phyloP scores from a whole-genome alignment of 2,888 invertebrate genomes.

The Leptinotarsa peninsularis region DNA sequence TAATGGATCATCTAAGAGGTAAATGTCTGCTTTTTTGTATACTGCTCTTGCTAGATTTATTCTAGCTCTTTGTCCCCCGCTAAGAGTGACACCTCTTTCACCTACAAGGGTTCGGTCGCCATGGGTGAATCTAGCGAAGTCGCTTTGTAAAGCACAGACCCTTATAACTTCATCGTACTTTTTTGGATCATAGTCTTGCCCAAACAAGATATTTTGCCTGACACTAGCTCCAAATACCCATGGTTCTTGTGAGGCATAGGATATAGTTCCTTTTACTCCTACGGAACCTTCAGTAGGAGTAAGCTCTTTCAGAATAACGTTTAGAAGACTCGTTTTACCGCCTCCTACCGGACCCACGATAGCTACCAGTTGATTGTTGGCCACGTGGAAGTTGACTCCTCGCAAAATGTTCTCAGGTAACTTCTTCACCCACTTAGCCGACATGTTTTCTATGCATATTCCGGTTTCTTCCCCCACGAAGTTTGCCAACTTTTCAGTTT shows the following conservation, averaged over 20 bases:
- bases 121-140: slow-evolving; percentile 78
- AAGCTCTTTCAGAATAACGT: slow-evolving; percentile 77
- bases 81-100: slow-evolving; percentile 78
- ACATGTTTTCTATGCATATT: slow-evolving; percentile 65
- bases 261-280: slow-evolving; percentile 75
- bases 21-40: slow-evolving; percentile 71
- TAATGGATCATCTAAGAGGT: slow-evolving; percentile 88
- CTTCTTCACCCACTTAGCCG: slow-evolving; percentile 73
- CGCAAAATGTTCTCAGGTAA: slow-evolving; percentile 66
- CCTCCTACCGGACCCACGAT: slow-evolving; percentile 75
- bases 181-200: slow-evolving; percentile 76
- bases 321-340: slow-evolving; percentile 71
- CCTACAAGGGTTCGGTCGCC: slow-evolving; percentile 85
- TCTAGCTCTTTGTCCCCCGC: slow-evolving; percentile 87
- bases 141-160: slow-evolving; percentile 77
- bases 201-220: slow-evolving; percentile 93
- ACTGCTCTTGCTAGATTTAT: slow-evolving; percentile 77
- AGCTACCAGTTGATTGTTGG: slow-evolving; percentile 69
- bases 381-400: slow-evolving; percentile 74
- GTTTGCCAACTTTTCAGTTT: background rate
- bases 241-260: slow-evolving; percentile 86
- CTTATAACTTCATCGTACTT: slow-evolving; percentile 75
- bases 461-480: background rate
- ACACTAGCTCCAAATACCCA: slow-evolving; percentile 86
- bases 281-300: slow-evolving; percentile 74